Base-by-base conservation (phyloP, 1,140 invertebrate species). In the Pseudomyrmex flavicornis region DNA sequence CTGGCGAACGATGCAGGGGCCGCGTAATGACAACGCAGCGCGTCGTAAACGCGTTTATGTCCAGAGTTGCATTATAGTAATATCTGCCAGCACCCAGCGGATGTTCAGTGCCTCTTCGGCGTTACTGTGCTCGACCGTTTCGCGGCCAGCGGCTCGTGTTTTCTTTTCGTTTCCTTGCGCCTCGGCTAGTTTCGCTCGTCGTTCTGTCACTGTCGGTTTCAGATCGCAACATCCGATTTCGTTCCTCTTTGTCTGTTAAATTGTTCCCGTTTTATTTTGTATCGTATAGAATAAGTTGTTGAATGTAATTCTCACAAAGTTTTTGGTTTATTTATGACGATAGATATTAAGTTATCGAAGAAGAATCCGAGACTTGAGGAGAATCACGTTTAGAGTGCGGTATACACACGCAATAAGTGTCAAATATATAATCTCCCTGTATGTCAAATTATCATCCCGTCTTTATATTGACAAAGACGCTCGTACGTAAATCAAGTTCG, bases 11-110 rank as follows among this genome's bases (percentile, higher is more conserved):
- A 92, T 92, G 90, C 90, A 92, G 90, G 92, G 88, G 91, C 92
- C 90, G 91, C 92, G 92, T 93, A 94, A 94, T 94, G 93, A 93
- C 93, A 93, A 94, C 93, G 93, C 92, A 94, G 92, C 91, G 91
- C 91, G 92, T 94, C 93, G 93, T 94, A 94, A 94, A 94, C 93
- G 90, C 92, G 93, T 94, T 94, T 94, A 94, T 94, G 93, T 93
- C 85, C 93, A 89, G 90, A 93, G 93, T 93, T 94, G 93, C 93
- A 94, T 94, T 94, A 94, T 92, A 93, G 92, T 93, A 93, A 93
- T 94, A 94, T 91, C 92, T 91, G 90, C 88, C 91, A 92, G 92
- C 88, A 90, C 85, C 90, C 88, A 89, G 83, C 87, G 89, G 86
- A 92, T 91, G 88, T 90, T 90, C 88, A 84, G 85, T 90, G 79